Evolutionary conservation across 2,797 vertebrate genomes (phyloP).

Genomic region (Podarcis lilfordi): DNA sequence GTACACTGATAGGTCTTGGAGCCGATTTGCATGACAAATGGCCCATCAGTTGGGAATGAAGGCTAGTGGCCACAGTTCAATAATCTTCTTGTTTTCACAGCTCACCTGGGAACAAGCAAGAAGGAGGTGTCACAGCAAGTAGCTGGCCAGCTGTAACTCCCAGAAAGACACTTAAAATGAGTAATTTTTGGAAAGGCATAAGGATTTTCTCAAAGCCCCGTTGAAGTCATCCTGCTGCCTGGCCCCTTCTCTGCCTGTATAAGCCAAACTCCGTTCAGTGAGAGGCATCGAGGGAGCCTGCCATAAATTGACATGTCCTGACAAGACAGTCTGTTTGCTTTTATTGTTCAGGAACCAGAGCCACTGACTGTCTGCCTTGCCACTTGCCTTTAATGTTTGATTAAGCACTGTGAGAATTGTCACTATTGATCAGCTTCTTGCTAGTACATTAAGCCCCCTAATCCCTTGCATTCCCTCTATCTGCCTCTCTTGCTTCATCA

Average conservation of each 20-base stretch:
- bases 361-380: constrained; percentile 67
- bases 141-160: background rate
- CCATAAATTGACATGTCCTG: constrained; percentile 74
- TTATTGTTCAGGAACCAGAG: constrained; percentile 69
- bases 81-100: background rate
- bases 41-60: background rate
- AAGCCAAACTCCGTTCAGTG: constrained; percentile 56
- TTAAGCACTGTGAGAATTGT: constrained; percentile 81
- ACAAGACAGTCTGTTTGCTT: constrained; percentile 77
- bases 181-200: background rate
- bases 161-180: background rate
- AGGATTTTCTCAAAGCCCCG: background rate
- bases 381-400: constrained; percentile 79
- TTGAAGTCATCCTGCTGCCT: background rate
- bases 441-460: constrained; percentile 76
- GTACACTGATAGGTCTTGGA: background rate
- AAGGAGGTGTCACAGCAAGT: background rate
- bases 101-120: background rate
- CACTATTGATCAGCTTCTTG: constrained; percentile 79
- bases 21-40: background rate
- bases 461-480: constrained; percentile 76
- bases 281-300: constrained; percentile 59
- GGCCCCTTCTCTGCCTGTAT: background rate
- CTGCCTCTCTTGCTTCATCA: constrained; percentile 48
- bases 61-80: background rate